These are phyloP conservation scores for Calameuta filiformis DNA, from an alignment of 2,888 invertebrate species.

Conservation along the genomic window DNA sequence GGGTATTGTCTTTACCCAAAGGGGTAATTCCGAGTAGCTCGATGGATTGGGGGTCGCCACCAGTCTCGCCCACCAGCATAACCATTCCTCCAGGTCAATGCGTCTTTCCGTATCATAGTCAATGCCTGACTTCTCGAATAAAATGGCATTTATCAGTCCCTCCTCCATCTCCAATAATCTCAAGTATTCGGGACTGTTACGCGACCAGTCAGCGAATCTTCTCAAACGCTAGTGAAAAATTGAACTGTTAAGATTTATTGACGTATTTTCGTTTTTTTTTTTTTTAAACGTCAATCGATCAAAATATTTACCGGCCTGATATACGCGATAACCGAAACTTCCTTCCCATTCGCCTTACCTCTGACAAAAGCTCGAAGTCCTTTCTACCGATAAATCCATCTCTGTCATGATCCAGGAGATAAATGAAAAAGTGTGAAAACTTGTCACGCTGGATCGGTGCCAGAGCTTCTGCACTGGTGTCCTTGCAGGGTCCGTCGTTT, in stretches of 20 bases:
- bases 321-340: neutral
- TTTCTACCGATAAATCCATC: constrained; percentile 79
- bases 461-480: constrained; percentile 55
- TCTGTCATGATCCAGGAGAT: constrained; percentile 77
- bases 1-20: constrained; percentile 80
- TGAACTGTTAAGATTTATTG: constrained; percentile 16
- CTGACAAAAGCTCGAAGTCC: constrained; percentile 77
- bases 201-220: constrained; percentile 82
- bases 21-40: constrained; percentile 74
- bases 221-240: constrained; percentile 71
- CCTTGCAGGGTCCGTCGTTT: constrained; percentile 22
- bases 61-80: constrained; percentile 76
- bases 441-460: constrained; percentile 76
- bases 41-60: constrained; percentile 64
- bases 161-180: constrained; percentile 78
- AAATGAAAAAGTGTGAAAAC: constrained; percentile 77
- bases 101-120: constrained; percentile 23
- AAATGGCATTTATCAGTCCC: constrained; percentile 77
- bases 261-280: neutral
- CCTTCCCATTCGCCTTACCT: constrained; percentile 65
- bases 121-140: constrained; percentile 63
- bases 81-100: constrained; percentile 76
- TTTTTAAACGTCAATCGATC: neutral
- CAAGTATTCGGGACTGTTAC: constrained; percentile 78
- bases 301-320: neutral